Percentiles rank a stretch among this genome's conserved stretches.
Conservation (phyloP, 2,888 invertebrate species). For the Morpho deidamia region DNA sequence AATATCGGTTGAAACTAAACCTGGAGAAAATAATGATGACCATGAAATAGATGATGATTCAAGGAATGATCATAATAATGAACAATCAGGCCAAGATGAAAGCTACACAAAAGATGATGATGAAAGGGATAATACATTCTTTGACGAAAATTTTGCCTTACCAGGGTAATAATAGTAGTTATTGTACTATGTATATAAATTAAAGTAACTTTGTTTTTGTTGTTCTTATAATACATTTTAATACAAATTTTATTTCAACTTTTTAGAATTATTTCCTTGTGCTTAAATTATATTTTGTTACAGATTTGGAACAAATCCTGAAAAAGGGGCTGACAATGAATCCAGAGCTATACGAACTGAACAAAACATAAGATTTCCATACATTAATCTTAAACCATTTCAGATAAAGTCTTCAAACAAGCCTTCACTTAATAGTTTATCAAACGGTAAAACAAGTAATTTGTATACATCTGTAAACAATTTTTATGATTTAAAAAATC, state of each 20-base stretch:
- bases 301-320: conserved; percentile 61
- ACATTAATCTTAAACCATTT: conserved; percentile 65
- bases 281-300: conserved; percentile 25
- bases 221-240: not conserved
- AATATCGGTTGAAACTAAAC: conserved; percentile 36
- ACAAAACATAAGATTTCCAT: conserved; percentile 60
- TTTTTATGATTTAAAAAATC: conserved; percentile 52
- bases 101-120: conserved; percentile 23
- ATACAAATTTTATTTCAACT: not conserved
- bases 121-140: conserved; percentile 20
- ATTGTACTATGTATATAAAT: too few relatives aligned
- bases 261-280: not conserved
- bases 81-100: conserved; percentile 18
- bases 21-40: conserved; percentile 18
- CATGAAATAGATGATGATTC: conserved; percentile 19
- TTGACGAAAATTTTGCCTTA: conserved; percentile 59
- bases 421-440: conserved; percentile 33
- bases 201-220: too few relatives aligned
- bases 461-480: conserved; percentile 57
- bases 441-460: conserved; percentile 52
- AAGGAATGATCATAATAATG: conserved; percentile 7
- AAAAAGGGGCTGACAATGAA: conserved; percentile 65
- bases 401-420: conserved; percentile 56
- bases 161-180: conserved; percentile 46
- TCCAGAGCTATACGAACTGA: conserved; percentile 68